A percentile compares a stretch with the other conserved stretches of the same genome.
phyloP scores from a whole-genome alignment of 2,888 invertebrate genomes.

The Ctena decussata region DNA sequence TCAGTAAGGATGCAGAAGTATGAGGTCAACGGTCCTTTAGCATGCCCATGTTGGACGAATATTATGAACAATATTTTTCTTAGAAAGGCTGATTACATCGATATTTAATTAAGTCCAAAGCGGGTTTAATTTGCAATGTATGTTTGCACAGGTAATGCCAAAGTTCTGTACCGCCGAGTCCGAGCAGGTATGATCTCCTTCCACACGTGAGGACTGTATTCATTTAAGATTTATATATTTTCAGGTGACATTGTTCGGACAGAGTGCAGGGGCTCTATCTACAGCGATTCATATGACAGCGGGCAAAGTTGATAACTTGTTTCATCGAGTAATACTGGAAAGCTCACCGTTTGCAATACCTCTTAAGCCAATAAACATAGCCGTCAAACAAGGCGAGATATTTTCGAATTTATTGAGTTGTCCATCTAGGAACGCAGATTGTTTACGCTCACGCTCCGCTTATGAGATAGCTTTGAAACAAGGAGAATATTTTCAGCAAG shows the following conservation, averaged over 20 bases:
- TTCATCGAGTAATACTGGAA: conserved; percentile 67
- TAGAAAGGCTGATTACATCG: too few species aligned
- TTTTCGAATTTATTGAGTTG: conserved; percentile 64
- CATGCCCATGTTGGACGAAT: too few species aligned
- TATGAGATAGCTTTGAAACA: conserved; percentile 69
- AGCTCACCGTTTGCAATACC: conserved; percentile 71
- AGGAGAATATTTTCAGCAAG: conserved; percentile 27
- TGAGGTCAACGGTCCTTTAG: too few species aligned
- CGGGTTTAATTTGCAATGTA: too few species aligned
- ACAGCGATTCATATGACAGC: conserved; percentile 65
- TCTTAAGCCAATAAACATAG: conserved; percentile 56
- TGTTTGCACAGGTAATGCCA: too few species aligned
- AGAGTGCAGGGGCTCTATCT: conserved; percentile 71
- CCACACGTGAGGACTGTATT: too few species aligned
- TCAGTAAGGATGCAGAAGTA: too few species aligned
- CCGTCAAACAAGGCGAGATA: conserved; percentile 52
- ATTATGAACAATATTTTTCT: too few species aligned
- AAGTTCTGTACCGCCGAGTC: too few species aligned
- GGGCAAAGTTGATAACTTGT: conserved; percentile 46
- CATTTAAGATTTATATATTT: too few species aligned
- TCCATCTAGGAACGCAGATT: conserved; percentile 47
- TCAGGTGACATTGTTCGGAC: conserved; percentile 72
- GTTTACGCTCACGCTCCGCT: conserved; percentile 58
- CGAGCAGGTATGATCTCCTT: too few species aligned
- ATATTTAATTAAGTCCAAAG: too few species aligned